Conservation (phyloP, 2,797 vertebrate genomes). For the Carapus acus region DNA sequence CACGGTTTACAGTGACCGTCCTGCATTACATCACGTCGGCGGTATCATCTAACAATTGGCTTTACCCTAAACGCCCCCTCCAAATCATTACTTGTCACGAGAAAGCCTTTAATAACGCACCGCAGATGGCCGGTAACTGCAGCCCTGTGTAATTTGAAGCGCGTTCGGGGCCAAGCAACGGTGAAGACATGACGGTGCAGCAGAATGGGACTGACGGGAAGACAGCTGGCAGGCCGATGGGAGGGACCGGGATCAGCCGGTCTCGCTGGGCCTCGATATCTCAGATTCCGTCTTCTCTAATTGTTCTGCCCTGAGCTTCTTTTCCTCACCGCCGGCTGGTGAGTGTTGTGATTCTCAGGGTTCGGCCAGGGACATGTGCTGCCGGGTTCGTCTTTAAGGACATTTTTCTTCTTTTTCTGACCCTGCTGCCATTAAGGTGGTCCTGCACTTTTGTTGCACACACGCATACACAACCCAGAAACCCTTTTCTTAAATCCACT, state of each 20-base stretch:
- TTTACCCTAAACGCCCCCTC: conserved; percentile 16
- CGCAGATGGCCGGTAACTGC: conserved; percentile 44
- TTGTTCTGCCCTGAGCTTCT: no score
- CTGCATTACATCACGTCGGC: conserved; percentile 32
- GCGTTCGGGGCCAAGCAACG: conserved; percentile 30
- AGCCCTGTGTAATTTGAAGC: conserved; percentile 47
- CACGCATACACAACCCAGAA: no score
- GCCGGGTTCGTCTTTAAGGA: no score
- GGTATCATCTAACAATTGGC: conserved; percentile 23
- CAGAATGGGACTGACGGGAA: conserved; percentile 35
- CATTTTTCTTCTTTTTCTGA: background rate
- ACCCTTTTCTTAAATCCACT: conserved; percentile 11
- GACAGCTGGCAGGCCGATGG: conserved; percentile 50
- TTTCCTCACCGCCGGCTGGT: background rate
- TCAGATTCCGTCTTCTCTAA: conserved; percentile 1
- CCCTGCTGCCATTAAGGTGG: background rate
- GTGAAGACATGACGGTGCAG: conserved; percentile 35
- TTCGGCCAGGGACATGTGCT: no score
- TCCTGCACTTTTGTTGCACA: background rate
- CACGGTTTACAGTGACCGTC: conserved; percentile 5
- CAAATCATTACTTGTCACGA: conserved; percentile 28
- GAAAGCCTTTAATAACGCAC: conserved; percentile 37
- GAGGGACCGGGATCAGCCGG: conserved; percentile 33
- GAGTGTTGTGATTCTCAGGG: background rate
- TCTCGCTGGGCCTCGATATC: conserved; percentile 18